Evolutionary conservation across 2,888 invertebrate genomes (phyloP).

Genomic region (Glyphotaelius pellucidus): DNA sequence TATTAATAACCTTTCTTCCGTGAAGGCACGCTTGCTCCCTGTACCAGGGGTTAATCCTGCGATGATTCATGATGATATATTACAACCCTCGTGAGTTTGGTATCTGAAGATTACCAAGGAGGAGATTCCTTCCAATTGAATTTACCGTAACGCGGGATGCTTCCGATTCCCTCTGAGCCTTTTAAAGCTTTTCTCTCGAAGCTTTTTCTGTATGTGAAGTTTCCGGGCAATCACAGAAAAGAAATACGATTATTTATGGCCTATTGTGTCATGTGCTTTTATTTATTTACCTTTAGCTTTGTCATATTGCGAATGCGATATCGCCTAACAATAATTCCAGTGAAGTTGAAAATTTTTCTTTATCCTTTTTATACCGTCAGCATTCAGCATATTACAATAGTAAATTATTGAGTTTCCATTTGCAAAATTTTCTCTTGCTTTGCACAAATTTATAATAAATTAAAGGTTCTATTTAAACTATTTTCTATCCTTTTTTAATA

Average conservation of each 20-base stretch:
- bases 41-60: slow-evolving; percentile 17
- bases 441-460: too few species aligned
- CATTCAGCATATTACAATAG: neutral
- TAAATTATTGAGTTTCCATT: neutral
- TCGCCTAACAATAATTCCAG: slow-evolving; percentile 5
- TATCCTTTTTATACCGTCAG: neutral
- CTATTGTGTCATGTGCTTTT: slow-evolving; percentile 38
- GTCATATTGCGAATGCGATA: slow-evolving; percentile 10
- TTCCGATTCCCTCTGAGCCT: slow-evolving; percentile 17
- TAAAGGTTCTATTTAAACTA: too few species aligned
- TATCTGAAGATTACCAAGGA: slow-evolving; percentile 41
- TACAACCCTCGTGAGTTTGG: slow-evolving; percentile 39
- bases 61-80: slow-evolving; percentile 54
- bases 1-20: neutral
- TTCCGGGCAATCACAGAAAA: slow-evolving; percentile 37
- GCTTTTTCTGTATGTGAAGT: slow-evolving; percentile 37
- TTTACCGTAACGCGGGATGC: slow-evolving; percentile 30
- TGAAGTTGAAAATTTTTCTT: neutral
- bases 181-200: slow-evolving; percentile 18
- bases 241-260: slow-evolving; percentile 43
- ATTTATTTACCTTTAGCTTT: slow-evolving; percentile 20
- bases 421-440: neutral
- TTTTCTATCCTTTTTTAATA: too few species aligned
- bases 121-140: slow-evolving; percentile 39
- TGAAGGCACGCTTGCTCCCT: slow-evolving; percentile 15